Conservation (phyloP, 2,113 vertebrate genomes). For the Cephalopterus ornatus region DNA sequence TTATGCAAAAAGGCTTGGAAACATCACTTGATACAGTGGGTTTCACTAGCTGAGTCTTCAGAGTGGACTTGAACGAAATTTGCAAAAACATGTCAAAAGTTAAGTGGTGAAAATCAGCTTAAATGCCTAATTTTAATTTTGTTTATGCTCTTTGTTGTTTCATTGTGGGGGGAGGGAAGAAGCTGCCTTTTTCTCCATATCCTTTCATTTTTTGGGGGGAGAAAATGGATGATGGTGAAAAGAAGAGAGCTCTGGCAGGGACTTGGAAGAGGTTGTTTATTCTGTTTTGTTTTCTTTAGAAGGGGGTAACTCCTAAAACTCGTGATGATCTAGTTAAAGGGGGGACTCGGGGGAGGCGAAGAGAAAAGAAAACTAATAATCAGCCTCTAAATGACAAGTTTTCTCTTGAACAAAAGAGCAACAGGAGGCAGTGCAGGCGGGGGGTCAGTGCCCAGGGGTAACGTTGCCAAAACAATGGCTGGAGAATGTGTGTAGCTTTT, state of each 20-base stretch:
- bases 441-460: constrained; percentile 47
- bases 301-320: constrained; percentile 55
- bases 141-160: constrained; percentile 58
- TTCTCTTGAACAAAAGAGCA: constrained; percentile 65
- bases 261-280: constrained; percentile 55
- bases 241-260: constrained; percentile 31
- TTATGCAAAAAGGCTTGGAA: constrained; percentile 14
- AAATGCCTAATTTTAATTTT: constrained; percentile 65
- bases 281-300: constrained; percentile 68
- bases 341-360: not conserved
- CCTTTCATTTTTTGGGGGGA: not conserved
- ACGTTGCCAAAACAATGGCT: constrained; percentile 34
- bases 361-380: constrained; percentile 70
- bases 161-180: constrained; percentile 36
- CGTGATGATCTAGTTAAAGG: constrained; percentile 63
- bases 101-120: constrained; percentile 68
- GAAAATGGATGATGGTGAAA: constrained; percentile 56
- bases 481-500: constrained; percentile 32
- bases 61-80: constrained; percentile 17
- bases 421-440: constrained; percentile 45
- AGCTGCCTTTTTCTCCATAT: constrained; percentile 27
- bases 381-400: constrained; percentile 58
- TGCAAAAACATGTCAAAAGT: constrained; percentile 61
- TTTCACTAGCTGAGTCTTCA: constrained; percentile 31
- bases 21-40: not conserved